Evolutionary conservation across 2,797 vertebrate genomes (phyloP), one percentile per base, ranked within the genome.

Genomic region (Australoheros facetus): DNA sequence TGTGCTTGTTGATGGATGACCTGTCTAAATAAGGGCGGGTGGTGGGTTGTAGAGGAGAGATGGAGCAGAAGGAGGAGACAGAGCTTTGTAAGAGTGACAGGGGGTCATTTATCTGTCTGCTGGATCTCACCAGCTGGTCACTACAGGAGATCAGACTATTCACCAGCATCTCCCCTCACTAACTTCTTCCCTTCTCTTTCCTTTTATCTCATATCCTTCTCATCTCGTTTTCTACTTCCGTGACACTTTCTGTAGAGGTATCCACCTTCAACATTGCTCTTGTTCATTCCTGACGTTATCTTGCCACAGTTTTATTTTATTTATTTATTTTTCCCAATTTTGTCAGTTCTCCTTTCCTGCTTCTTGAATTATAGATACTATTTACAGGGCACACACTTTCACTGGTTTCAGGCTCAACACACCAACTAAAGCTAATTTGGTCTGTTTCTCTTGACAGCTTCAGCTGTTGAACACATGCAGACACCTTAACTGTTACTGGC

Each of bases 61-160:
- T n/a, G 66, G 19, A 80, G 60, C 26, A 74, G 84, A 57, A 71
- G 85, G 82, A 45, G 45, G 55, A 71, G 79, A 59, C 26, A 62
- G 60, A 56, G 83, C 64, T 77, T 87, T 85, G 83, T 87, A 55
- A 72, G 69, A 56, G 72, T 88, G 91, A 89, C 83, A 81, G 83
- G 73, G 75, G 83, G 86, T 87, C 85, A 89, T 93, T 92, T 89
- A 90, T 94, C 88, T 88, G 88, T 88, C 88, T 88, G 75, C 71
- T 81, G 72, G 74, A 80, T 84, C 73, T 79, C 71, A 83, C 73
- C 78, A 85, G 80, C 71, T 59, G 48, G 73, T 83, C 80, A 73
- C 81, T 53, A n/a, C 23, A 51, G 72, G 81, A 72, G 73, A 69
- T 37, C 79, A 53, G 66, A 32, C 77, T 56, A 73, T 71, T 84